A percentile compares a stretch with the other conserved stretches of the same genome.
phyloP scores from a whole-genome alignment of 1,140 invertebrate species.

The Drosophila melanogaster region DNA sequence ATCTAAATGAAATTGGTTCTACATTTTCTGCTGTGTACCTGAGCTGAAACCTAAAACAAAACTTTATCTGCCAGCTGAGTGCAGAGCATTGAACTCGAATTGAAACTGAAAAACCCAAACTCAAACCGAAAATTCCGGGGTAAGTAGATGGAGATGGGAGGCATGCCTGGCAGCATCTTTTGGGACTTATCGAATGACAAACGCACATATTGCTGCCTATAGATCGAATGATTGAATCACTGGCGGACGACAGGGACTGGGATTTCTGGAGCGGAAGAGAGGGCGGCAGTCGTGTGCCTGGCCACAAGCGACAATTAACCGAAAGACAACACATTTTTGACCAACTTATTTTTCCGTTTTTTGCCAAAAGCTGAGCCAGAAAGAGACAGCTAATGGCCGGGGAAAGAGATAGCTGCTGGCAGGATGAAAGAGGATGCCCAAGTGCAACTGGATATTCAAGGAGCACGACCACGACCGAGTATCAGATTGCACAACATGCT shows the following conservation, averaged over 20 bases:
- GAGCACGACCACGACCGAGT: constrained; percentile 61
- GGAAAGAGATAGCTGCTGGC: constrained; percentile 10
- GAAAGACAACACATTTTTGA: constrained; percentile 34
- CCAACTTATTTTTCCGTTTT: constrained; percentile 28
- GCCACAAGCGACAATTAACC: constrained; percentile 66
- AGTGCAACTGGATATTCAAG: constrained; percentile 73
- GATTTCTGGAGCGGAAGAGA: background rate
- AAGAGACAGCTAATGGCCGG: background rate
- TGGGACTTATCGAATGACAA: constrained; percentile 58
- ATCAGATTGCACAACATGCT: constrained; percentile 72
- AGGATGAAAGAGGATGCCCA: constrained; percentile 35
- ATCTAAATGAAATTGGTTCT: too few relatives aligned
- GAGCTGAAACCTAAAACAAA: constrained; percentile 29
- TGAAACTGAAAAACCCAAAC: constrained; percentile 16
- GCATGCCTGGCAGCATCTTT: constrained; percentile 50
- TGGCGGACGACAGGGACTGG: constrained; percentile 4
- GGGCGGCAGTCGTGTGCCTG: constrained; percentile 40
- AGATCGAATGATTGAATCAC: constrained; percentile 75
- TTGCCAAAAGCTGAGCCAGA: constrained; percentile 7
- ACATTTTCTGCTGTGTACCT: constrained; percentile 5
- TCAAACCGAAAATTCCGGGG: constrained; percentile 3
- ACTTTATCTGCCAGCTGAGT: constrained; percentile 32
- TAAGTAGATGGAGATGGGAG: constrained; percentile 7
- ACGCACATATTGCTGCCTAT: constrained; percentile 47
- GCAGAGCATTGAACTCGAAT: constrained; percentile 47